Evolutionary conservation across 2,888 invertebrate species (phyloP), one percentile per base, ranked within the genome.

Genomic region (Protophormia terraenovae): DNA sequence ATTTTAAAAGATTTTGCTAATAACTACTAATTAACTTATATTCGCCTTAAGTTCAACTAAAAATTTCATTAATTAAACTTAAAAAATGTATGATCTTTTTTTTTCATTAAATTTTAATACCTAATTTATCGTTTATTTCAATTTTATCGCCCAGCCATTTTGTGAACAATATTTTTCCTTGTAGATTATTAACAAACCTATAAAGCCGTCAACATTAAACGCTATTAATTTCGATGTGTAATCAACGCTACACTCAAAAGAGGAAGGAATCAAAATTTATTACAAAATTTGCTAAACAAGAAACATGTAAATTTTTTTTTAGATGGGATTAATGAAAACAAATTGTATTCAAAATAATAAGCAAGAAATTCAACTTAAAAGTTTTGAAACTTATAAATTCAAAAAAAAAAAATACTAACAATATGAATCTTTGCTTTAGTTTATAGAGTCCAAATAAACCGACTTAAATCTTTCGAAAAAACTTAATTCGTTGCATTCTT

Each of bases 171-270:
- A 35, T 16, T 50, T 82, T 78, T 45, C 7, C 16, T 19, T 67
- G 72, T 73, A 72, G 82, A 82, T 85, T 82, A 85, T 85, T 85
- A 85, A 85, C 82, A 62, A 78, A 82, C 78, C 85, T 64, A 85
- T 85, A 85, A 85, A 85, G 50, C 53, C 82, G 82, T 85, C 82
- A 85, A 85, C 85, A 78, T 69, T 82, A 78, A 78, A 71, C 27
- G 73, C 73, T 41, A 60, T 82, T 85, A 78, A 80, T 80, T 80
- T 73, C 27, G 6, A 16, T 47, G 24, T 66, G 66, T 14, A 7
- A 27, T 35, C 35, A 14, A 1, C 10, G 24, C 66, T 80, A 80
- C 66, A 1, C 3, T n/a, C 35, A 41, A 62, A 16, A 5, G 12
- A 5, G 12, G 19, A 50, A 35, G 27, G 27, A 14, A 38, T 62